These are phyloP conservation scores for Hypomecis atomaria DNA, from an alignment of 2,888 invertebrate species.

Conservation along the genomic window DNA sequence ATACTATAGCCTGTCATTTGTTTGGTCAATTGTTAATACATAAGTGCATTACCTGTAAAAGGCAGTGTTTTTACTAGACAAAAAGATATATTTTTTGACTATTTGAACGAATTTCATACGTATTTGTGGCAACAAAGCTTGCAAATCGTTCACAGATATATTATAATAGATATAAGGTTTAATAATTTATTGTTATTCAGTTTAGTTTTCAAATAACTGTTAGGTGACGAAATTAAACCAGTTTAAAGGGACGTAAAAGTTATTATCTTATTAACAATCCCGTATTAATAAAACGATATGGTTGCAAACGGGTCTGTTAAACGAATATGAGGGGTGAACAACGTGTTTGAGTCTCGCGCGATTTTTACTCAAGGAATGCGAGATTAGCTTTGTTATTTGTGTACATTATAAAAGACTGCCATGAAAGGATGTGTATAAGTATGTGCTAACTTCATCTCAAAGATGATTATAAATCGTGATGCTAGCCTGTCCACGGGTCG, in stretches of 20 bases:
- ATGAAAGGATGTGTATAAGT: constrained; percentile 73
- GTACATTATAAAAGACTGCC: constrained; percentile 83
- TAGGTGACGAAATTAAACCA: constrained; percentile 84
- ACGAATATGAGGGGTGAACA: constrained; percentile 73
- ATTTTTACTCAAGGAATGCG: constrained; percentile 61
- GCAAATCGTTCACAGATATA: constrained; percentile 79
- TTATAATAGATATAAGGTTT: constrained; percentile 83
- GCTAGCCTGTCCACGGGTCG: constrained; percentile 61
- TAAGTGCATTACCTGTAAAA: constrained; percentile 71
- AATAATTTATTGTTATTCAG: constrained; percentile 84
- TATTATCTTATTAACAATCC: constrained; percentile 78
- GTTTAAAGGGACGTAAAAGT: constrained; percentile 82
- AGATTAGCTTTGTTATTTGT: constrained; percentile 78
- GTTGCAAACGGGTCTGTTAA: constrained; percentile 66
- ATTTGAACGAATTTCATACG: constrained; percentile 79
- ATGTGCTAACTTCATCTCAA: constrained; percentile 75
- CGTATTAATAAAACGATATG: constrained; percentile 64
- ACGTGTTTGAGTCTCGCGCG: constrained; percentile 73
- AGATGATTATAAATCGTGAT: constrained; percentile 72
- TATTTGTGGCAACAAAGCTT: constrained; percentile 78
- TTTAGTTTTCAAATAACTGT: constrained; percentile 81
- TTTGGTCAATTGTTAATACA: constrained; percentile 84
- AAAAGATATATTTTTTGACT: constrained; percentile 85
- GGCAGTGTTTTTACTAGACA: constrained; percentile 76
- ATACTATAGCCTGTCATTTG: constrained; percentile 81